Conservation (phyloP, 2,113 vertebrate genomes). For the Jacana jacana region DNA sequence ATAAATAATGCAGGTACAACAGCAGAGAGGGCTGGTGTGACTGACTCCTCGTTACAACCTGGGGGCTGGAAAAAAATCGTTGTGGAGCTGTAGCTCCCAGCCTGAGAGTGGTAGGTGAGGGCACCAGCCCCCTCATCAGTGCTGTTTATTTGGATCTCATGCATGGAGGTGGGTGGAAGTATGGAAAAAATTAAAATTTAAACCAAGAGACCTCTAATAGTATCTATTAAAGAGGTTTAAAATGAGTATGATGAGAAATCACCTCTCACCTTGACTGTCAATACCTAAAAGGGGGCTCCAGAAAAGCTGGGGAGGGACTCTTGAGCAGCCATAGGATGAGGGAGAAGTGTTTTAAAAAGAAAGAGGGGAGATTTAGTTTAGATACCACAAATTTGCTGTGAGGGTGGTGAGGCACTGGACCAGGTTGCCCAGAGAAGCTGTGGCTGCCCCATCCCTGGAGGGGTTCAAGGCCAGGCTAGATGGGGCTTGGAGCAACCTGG, state of each 20-base stretch:
- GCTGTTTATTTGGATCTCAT: neutral
- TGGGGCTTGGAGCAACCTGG: too few species aligned
- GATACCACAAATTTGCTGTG: too few species aligned
- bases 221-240: neutral
- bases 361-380: too few species aligned
- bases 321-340: too few species aligned
- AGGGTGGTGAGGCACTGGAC: too few species aligned
- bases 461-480: too few species aligned
- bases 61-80: neutral
- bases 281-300: too few species aligned
- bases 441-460: too few species aligned
- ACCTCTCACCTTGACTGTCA: neutral
- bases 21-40: neutral
- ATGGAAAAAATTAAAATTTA: neutral
- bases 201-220: neutral
- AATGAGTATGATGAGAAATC: neutral
- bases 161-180: neutral
- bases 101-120: neutral
- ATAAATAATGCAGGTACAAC: constrained; percentile 40
- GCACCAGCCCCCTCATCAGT: neutral
- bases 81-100: neutral
- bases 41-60: neutral
- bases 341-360: too few species aligned
- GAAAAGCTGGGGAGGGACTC: too few species aligned
- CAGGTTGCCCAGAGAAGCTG: too few species aligned